These are phyloP conservation scores for Sylvietta virens DNA, from an alignment of 2,113 vertebrate species.

Conservation along the genomic window DNA sequence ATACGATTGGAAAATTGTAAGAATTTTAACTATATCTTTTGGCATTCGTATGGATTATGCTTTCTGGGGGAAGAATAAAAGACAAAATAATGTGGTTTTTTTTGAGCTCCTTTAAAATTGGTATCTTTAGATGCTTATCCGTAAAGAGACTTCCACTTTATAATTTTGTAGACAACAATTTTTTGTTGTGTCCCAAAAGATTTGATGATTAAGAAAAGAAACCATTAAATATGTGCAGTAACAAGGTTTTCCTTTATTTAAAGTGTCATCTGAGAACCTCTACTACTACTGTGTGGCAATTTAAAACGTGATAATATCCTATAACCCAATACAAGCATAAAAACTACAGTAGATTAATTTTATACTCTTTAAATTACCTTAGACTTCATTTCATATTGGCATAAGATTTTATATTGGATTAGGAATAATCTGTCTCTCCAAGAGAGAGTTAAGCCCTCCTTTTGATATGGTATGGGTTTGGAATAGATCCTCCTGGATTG, in stretches of 20 bases:
- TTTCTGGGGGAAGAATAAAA: background rate
- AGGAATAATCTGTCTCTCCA: background rate
- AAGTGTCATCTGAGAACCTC: background rate
- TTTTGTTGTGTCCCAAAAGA: background rate
- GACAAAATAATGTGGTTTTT: background rate
- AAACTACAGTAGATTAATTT: background rate
- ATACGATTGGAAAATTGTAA: background rate
- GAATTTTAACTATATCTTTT: background rate
- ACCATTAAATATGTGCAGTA: background rate
- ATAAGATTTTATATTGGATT: background rate
- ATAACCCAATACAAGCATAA: background rate
- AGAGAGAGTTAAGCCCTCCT: background rate
- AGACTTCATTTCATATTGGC: background rate
- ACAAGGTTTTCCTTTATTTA: background rate
- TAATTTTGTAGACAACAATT: background rate
- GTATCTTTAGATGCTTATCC: background rate
- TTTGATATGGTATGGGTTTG: background rate
- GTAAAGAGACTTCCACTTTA: background rate
- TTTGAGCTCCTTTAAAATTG: background rate
- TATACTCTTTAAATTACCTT: background rate
- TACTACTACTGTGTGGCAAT: background rate
- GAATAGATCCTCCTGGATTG: background rate
- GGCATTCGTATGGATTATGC: background rate
- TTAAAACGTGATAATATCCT: background rate
- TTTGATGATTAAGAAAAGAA: background rate